These are phyloP conservation scores for Diadromus collaris DNA, from an alignment of 2,888 invertebrate species.

Conservation along the genomic window DNA sequence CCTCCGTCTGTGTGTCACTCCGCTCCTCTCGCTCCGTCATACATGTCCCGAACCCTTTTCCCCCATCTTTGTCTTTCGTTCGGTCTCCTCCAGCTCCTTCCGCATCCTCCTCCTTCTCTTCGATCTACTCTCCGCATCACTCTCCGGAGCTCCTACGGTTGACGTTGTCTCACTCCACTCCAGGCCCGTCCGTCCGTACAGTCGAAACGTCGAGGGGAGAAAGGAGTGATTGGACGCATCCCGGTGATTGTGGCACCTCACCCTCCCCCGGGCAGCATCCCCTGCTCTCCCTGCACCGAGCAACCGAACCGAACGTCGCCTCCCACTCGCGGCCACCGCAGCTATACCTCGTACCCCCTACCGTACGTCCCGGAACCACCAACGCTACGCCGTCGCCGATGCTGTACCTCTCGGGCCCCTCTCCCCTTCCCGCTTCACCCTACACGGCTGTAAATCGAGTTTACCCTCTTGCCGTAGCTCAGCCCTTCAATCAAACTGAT, in stretches of 20 bases:
- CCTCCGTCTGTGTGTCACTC: constrained; percentile 24
- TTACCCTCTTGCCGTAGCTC: constrained; percentile 80
- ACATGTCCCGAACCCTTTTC: constrained; percentile 21
- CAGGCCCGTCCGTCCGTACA: constrained; percentile 59
- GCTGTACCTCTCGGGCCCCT: constrained; percentile 14
- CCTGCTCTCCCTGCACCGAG: constrained; percentile 53
- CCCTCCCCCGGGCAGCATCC: constrained; percentile 55
- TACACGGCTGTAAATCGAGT: constrained; percentile 80
- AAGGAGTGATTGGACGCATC: constrained; percentile 79
- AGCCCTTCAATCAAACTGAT: constrained; percentile 81
- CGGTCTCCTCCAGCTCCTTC: neutral
- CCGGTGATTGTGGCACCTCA: constrained; percentile 79
- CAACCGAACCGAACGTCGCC: constrained; percentile 63
- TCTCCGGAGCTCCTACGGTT: constrained; percentile 52
- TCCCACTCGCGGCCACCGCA: constrained; percentile 61
- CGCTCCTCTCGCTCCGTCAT: constrained; percentile 34
- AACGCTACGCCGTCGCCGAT: constrained; percentile 27
- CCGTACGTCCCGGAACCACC: constrained; percentile 51
- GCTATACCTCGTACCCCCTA: constrained; percentile 52
- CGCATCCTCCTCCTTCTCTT: constrained; percentile 13
- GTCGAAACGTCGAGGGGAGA: constrained; percentile 72
- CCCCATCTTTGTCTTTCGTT: constrained; percentile 19
- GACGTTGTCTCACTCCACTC: constrained; percentile 41
- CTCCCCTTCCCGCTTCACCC: constrained; percentile 62
- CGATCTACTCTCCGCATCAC: constrained; percentile 62